Base-by-base conservation (phyloP, 1,140 invertebrate species). In the Bombus fervidus region DNA sequence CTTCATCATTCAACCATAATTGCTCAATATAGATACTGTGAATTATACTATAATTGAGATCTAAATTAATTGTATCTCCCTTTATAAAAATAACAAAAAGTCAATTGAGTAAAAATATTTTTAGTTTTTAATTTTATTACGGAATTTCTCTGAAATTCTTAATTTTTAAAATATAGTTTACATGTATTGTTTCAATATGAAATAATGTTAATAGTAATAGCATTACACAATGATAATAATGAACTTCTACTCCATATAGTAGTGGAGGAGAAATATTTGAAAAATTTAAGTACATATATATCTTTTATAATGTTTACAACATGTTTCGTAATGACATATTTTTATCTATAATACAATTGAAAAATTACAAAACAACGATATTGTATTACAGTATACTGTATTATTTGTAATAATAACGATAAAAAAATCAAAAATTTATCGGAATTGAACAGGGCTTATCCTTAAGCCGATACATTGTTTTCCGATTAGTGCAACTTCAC, bases 401-500 rank as follows among this genome's bases (percentile, higher is more conserved):
- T 66, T 10, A 57, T 74, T 62, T 4, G 41, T 59, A n/a, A n/a
- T n/a, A 75, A 68, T n/a, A 47, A 78, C 59, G n/a, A 71, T 59
- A 53, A 57, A 64, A 53, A 10, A 69, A 69, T 41, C 0, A 76
- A 64, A 86, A 86, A 89, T 64, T 94, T 95, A 96, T 91, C 96
- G 95, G 93, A 97, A 97, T 92, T 97, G 97, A 86, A 97, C 92
- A 15, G 96, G 95, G 93, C 97, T 98, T 94, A 99, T 98, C 93
- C 97, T 96, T 47, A 99, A 96, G 31, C 98, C 99, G 85, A 97
- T 96, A 72, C 96, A 97, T 92, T 99, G 98, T 94, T 98, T 99
- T 9, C 98, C 99, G 83, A 99, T 97, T 94, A 99, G 97, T 3
- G 99, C 97, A 39, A 99, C 98, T 90, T 97, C 96, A 91, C 98